phyloP scores from a whole-genome alignment of 2,888 invertebrate genomes.

The Sympetrum striolatum region DNA sequence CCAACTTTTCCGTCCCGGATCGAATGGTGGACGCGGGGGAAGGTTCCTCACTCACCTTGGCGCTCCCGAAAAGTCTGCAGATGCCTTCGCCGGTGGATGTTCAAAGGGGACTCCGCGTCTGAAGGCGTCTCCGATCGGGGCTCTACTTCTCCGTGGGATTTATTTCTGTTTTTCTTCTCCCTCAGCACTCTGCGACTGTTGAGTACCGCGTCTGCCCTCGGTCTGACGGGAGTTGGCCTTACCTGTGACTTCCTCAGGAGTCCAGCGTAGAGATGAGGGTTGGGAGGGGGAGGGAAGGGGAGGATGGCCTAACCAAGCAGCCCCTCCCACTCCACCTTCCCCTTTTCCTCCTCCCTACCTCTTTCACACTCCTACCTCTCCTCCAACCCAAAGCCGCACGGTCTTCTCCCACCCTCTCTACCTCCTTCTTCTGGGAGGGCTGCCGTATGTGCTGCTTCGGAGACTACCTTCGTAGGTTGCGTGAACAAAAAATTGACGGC shows the following conservation, averaged over 20 bases:
- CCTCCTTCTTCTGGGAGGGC: neutral
- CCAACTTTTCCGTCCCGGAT: neutral
- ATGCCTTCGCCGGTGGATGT: neutral
- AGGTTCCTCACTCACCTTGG: neutral
- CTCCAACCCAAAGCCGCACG: neutral
- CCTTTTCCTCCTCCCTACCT: neutral
- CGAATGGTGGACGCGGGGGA: neutral
- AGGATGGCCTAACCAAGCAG: constrained; percentile 32
- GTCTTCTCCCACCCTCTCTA: neutral
- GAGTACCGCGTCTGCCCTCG: constrained; percentile 37
- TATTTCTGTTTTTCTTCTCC: constrained; percentile 23
- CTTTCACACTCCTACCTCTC: constrained; percentile 3
- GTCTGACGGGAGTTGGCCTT: constrained; percentile 38
- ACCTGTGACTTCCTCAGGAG: constrained; percentile 43
- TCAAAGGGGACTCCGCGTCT: neutral
- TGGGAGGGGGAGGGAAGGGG: neutral
- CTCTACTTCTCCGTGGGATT: neutral
- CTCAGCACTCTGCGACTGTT: constrained; percentile 31
- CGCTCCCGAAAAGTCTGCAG: neutral
- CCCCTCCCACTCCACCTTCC: constrained; percentile 18
- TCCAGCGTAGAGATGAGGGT: neutral
- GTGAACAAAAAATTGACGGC: neutral
- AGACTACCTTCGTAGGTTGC: constrained; percentile 14
- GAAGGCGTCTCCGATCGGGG: neutral
- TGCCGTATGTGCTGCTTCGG: constrained; percentile 32